A percentile compares a stretch with the other conserved stretches of the same genome.
phyloP scores from a whole-genome alignment of 2,113 vertebrate species.

The Pterocles gutturalis region DNA sequence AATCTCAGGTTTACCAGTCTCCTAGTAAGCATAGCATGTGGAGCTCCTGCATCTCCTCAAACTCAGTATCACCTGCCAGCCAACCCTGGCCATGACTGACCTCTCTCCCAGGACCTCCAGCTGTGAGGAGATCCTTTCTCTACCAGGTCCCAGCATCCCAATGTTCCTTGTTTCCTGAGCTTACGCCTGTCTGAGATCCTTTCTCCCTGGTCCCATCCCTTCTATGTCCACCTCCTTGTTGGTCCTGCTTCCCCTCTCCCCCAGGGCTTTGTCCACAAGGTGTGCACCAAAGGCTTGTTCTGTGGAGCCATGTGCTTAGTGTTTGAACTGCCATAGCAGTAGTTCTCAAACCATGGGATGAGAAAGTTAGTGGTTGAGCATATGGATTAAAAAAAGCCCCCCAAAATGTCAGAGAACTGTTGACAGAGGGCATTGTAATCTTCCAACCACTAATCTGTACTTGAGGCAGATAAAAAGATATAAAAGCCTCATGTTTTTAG shows the following conservation, averaged over 20 bases:
- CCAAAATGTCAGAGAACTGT: background rate
- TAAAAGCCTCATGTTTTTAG: background rate
- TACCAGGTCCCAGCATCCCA: background rate
- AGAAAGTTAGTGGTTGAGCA: background rate
- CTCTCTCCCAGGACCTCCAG: background rate
- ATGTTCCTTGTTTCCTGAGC: background rate
- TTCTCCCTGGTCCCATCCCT: background rate
- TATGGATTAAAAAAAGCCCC: background rate
- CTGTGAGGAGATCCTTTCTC: background rate
- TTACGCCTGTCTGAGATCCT: background rate
- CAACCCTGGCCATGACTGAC: background rate
- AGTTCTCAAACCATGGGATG: background rate
- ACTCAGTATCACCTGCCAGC: background rate
- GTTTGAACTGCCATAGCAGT: rapidly evolving
- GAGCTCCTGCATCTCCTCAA: background rate
- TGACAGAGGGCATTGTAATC: background rate
- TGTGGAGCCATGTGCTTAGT: background rate
- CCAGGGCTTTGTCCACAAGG: rapidly evolving
- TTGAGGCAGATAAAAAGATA: background rate
- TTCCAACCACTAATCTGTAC: background rate
- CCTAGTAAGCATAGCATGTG: background rate
- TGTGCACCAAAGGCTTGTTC: background rate
- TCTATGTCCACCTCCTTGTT: background rate
- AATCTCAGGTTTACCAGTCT: background rate
- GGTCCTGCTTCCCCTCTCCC: background rate